Conservation (phyloP, 2,113 vertebrate genomes). For the Hystrix cristata region DNA sequence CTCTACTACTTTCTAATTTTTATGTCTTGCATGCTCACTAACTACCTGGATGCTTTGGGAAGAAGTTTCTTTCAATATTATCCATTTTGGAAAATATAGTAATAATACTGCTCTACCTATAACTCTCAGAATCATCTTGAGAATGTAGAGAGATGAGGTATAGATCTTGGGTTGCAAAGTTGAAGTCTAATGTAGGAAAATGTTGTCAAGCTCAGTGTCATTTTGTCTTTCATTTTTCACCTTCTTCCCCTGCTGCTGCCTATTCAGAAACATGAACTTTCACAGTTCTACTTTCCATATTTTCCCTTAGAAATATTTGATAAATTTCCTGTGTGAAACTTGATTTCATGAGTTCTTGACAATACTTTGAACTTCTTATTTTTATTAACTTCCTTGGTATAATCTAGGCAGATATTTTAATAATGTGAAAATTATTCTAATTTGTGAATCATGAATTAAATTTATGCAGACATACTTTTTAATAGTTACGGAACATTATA, state of each 20-base stretch:
- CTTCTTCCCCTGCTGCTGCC: rapidly evolving
- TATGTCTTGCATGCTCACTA: not conserved
- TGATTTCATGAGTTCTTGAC: not conserved
- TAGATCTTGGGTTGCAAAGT: not conserved
- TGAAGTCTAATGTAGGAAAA: not conserved
- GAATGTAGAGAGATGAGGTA: not conserved
- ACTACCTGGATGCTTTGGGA: not conserved
- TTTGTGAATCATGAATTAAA: not conserved
- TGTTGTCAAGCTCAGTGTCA: not conserved
- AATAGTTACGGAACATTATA: not conserved
- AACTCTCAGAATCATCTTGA: not conserved
- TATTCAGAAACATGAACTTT: not conserved
- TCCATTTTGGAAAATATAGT: not conserved
- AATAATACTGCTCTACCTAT: not conserved
- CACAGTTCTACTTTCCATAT: not conserved
- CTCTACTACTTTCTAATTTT: not conserved
- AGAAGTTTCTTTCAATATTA: not conserved
- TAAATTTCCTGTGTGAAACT: not conserved
- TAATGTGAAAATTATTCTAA: conserved; percentile 5
- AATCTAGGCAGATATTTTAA: not conserved
- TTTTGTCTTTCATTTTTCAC: not conserved
- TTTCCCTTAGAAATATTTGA: not conserved
- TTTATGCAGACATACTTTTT: not conserved
- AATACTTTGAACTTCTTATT: not conserved
- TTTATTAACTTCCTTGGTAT: not conserved